Evolutionary conservation across 2,113 vertebrate species (phyloP).

Genomic region (Caracal caracal): DNA sequence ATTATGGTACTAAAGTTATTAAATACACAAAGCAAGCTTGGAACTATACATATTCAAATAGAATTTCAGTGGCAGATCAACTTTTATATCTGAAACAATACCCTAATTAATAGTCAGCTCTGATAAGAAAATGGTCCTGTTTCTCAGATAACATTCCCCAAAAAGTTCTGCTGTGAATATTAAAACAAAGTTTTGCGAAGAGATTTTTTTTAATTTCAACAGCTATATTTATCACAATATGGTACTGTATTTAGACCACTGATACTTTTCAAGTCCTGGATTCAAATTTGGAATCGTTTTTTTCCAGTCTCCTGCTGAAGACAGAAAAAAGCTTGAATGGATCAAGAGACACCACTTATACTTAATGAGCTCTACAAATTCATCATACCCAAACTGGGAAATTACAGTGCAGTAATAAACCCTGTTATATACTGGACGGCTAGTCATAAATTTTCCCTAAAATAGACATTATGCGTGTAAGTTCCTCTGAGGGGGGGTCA

Average conservation of each 20-base stretch:
- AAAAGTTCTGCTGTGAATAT: constrained; percentile 78
- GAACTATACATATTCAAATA: constrained; percentile 82
- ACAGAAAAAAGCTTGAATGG: constrained; percentile 5
- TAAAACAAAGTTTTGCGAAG: constrained; percentile 78
- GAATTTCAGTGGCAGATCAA: constrained; percentile 78
- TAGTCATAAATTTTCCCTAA: background rate
- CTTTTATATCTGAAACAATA: constrained; percentile 80
- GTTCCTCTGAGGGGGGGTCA: background rate
- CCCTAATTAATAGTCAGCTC: constrained; percentile 81
- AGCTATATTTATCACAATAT: constrained; percentile 79
- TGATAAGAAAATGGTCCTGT: constrained; percentile 73
- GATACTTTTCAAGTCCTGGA: constrained; percentile 75
- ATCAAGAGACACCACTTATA: background rate
- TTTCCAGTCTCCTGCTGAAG: constrained; percentile 23
- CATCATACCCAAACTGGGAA: background rate
- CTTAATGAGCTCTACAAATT: constrained; percentile 21
- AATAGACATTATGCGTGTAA: background rate
- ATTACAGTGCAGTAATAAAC: background rate
- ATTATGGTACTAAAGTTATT: constrained; percentile 81
- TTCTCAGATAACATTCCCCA: constrained; percentile 76
- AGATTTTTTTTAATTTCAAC: constrained; percentile 68
- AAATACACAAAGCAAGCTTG: constrained; percentile 82
- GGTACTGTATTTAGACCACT: constrained; percentile 79
- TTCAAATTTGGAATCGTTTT: constrained; percentile 70
- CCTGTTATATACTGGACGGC: background rate